Evolutionary conservation across 2,113 vertebrate genomes (phyloP).

Genomic region (Chlamydotis undulata): DNA sequence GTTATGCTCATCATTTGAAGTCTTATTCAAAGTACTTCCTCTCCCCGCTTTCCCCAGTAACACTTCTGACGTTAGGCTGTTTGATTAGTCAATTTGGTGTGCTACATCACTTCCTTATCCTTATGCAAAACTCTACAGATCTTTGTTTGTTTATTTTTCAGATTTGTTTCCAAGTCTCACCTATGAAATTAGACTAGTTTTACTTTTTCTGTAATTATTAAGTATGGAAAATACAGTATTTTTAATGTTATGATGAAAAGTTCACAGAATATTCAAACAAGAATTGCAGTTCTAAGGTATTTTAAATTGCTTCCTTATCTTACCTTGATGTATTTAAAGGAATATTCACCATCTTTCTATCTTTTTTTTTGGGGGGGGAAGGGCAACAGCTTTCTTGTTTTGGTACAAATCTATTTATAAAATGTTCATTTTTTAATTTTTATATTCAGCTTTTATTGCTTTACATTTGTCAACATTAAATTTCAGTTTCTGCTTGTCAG

Average conservation of each 20-base stretch:
- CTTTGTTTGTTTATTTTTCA: neutral
- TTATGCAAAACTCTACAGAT: neutral
- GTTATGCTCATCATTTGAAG: neutral
- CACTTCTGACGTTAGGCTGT: neutral
- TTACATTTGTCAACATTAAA: conserved; percentile 41
- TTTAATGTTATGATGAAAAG: neutral
- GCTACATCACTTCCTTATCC: neutral
- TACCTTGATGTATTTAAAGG: neutral
- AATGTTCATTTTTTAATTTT: neutral
- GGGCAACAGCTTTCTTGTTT: neutral
- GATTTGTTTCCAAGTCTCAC: neutral
- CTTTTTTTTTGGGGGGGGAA: neutral
- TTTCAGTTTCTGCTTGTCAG: conserved; percentile 47
- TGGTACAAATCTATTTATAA: neutral
- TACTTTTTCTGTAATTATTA: neutral
- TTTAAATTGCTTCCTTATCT: neutral
- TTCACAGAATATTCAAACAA: conserved; percentile 22
- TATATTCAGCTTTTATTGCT: neutral
- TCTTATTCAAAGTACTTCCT: neutral
- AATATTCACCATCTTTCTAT: neutral
- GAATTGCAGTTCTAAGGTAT: neutral
- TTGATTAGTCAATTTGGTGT: neutral
- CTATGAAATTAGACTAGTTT: conserved; percentile 8
- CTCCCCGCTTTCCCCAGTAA: neutral
- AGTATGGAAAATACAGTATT: neutral